phyloP scores from a whole-genome alignment of 2,888 invertebrate genomes.

The Danaus chrysippus region DNA sequence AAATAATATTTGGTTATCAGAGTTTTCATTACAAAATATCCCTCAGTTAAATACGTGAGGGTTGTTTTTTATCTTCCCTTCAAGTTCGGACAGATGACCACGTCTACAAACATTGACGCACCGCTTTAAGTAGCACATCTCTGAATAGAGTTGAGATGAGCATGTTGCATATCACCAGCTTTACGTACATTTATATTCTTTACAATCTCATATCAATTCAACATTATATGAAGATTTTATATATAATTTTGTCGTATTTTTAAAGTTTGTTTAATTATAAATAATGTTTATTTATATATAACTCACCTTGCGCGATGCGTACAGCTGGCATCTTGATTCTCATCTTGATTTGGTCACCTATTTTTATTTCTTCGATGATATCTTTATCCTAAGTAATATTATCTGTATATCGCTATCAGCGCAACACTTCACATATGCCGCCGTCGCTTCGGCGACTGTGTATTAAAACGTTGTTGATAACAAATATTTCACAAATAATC shows the following conservation, averaged over 20 bases:
- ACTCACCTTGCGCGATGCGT: constrained; percentile 96
- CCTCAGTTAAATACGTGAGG: neutral
- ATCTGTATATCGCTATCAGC: constrained; percentile 66
- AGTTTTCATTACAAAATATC: neutral
- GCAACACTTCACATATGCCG: constrained; percentile 73
- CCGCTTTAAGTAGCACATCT: constrained; percentile 70
- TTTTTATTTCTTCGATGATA: constrained; percentile 72
- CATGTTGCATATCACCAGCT: constrained; percentile 1
- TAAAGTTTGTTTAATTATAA: constrained; percentile 12
- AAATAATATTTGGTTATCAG: neutral
- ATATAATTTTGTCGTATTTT: neutral
- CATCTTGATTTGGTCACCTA: constrained; percentile 87
- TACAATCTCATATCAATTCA: neutral
- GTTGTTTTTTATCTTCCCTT: constrained; percentile 14
- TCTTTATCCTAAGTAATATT: constrained; percentile 66
- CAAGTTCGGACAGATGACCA: constrained; percentile 70
- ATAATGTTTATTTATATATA: neutral
- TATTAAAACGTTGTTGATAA: constrained; percentile 66
- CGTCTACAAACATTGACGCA: constrained; percentile 66
- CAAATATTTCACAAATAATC: constrained; percentile 57
- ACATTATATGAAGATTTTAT: neutral
- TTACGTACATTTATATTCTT: neutral
- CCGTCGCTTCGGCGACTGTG: constrained; percentile 71
- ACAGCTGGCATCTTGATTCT: constrained; percentile 98
- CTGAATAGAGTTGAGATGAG: constrained; percentile 56